Evolutionary conservation across 2,888 invertebrate species (phyloP).

Genomic region (Dynastes hyllus): DNA sequence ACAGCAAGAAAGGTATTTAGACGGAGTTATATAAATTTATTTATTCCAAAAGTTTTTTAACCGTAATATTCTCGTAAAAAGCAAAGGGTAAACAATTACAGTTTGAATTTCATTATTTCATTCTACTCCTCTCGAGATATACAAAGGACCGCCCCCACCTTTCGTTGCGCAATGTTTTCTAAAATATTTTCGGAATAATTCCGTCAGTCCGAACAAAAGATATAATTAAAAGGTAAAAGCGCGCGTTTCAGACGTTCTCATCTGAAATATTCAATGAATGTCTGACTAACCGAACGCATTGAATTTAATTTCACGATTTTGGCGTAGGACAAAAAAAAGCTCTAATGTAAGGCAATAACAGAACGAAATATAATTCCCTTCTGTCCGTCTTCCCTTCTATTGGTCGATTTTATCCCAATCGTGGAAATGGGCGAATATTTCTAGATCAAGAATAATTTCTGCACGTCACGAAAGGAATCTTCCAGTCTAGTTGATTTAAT

Average conservation of each 20-base stretch:
- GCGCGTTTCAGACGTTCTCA: conserved; percentile 1
- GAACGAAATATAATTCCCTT: not conserved
- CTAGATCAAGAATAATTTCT: too few relatives aligned
- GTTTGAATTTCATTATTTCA: conserved; percentile 1
- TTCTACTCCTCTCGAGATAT: not conserved
- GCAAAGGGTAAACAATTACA: not conserved
- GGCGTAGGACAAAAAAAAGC: conserved; percentile 4
- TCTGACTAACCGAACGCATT: conserved; percentile 16
- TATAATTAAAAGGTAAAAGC: conserved; percentile 28
- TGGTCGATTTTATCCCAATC: too few relatives aligned
- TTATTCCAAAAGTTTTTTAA: too few relatives aligned
- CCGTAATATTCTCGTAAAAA: not conserved
- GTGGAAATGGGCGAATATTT: too few relatives aligned
- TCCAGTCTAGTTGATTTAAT: too few relatives aligned
- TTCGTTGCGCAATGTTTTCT: not conserved
- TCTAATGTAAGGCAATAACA: not conserved
- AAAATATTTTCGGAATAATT: conserved; percentile 9
- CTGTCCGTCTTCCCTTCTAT: too few relatives aligned
- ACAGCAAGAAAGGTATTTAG: too few relatives aligned
- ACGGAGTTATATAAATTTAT: too few relatives aligned
- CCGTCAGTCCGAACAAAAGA: not conserved
- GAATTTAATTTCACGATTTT: conserved; percentile 35
- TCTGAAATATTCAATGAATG: conserved; percentile 33
- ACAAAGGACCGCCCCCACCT: not conserved
- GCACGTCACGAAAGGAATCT: too few relatives aligned